A percentile compares a stretch with the other conserved stretches of the same genome.
Conservation (phyloP, 2,113 vertebrate genomes). For the Sigmodon hispidus region DNA sequence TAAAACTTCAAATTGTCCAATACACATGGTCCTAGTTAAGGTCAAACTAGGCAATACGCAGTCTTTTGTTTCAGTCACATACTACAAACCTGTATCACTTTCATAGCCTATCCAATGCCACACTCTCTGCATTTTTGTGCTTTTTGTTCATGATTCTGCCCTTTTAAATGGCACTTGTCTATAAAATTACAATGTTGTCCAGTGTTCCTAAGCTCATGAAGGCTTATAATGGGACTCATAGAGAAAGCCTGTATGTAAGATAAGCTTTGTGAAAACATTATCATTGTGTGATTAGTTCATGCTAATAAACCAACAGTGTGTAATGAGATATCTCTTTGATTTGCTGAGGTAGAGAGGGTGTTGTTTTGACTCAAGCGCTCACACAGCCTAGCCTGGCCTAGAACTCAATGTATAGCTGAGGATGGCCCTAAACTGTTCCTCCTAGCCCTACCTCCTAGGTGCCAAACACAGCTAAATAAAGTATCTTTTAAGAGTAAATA, state of each 20-base stretch:
- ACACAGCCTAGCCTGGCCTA: background rate
- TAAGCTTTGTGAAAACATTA: background rate
- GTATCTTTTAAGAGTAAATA: background rate
- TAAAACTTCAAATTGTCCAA: constrained; percentile 5
- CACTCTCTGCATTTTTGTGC: constrained; percentile 34
- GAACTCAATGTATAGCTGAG: background rate
- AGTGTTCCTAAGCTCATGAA: constrained; percentile 5
- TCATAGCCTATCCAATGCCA: constrained; percentile 19
- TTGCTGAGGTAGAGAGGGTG: background rate
- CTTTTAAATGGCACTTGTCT: background rate
- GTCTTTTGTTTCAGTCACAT: constrained; percentile 45
- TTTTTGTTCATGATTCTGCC: constrained; percentile 13
- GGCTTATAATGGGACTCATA: background rate
- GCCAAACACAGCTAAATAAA: background rate
- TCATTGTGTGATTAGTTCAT: background rate
- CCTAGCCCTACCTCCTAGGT: background rate
- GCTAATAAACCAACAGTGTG: background rate
- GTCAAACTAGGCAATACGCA: background rate
- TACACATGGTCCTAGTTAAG: background rate
- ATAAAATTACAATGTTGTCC: background rate
- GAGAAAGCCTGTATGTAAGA: background rate
- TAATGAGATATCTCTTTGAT: background rate
- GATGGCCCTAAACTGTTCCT: background rate
- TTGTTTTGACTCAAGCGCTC: background rate
- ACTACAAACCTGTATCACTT: constrained; percentile 36